These are phyloP conservation scores for Lapara coniferarum DNA, from an alignment of 2,888 invertebrate genomes.

Conservation along the genomic window DNA sequence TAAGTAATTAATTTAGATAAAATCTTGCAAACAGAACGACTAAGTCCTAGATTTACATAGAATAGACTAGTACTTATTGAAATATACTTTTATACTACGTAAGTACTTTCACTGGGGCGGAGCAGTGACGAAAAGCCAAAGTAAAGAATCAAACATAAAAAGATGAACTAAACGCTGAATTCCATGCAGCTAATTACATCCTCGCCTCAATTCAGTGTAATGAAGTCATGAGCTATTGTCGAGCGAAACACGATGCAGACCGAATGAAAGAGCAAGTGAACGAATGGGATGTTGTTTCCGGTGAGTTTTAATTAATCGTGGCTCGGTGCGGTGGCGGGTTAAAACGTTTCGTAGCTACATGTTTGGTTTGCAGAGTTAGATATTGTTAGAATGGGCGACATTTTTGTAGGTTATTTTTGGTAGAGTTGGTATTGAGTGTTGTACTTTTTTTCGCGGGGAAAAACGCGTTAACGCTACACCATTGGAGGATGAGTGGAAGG, in stretches of 20 bases:
- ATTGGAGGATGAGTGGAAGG: too few species aligned
- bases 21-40: too few species aligned
- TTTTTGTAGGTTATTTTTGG: neutral
- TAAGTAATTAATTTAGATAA: too few species aligned
- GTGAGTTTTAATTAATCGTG: conserved; percentile 32
- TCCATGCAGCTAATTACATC: neutral
- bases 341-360: conserved; percentile 24
- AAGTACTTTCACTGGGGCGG: too few species aligned
- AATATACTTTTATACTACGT: too few species aligned
- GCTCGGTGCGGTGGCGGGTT: conserved; percentile 23
- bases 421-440: neutral
- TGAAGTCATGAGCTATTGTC: conserved; percentile 16
- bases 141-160: too few species aligned
- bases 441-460: too few species aligned
- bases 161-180: neutral
- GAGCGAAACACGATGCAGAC: conserved; percentile 14
- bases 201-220: conserved; percentile 3
- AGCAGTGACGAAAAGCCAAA: too few species aligned
- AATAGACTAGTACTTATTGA: too few species aligned
- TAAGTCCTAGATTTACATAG: too few species aligned
- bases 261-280: conserved; percentile 27
- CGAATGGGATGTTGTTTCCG: conserved; percentile 25
- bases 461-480: too few species aligned
- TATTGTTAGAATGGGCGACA: neutral
- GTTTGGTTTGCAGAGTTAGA: conserved; percentile 23